Evolutionary conservation across 2,797 vertebrate genomes (phyloP).

Genomic region (Heteromormyrus szaboi): DNA sequence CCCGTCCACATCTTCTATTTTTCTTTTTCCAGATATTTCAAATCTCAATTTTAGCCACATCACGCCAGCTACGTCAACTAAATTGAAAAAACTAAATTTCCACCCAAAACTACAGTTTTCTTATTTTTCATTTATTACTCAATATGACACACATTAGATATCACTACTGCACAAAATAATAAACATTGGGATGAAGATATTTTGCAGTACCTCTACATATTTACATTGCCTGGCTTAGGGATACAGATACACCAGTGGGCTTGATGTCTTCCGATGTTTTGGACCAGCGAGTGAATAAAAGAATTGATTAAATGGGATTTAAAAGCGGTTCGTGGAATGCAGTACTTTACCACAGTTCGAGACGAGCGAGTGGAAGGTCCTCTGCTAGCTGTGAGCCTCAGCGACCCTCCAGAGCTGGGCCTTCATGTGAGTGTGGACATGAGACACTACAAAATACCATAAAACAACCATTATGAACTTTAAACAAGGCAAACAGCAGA

Average conservation of each 20-base stretch:
- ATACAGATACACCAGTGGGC: neutral
- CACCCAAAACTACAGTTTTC: neutral
- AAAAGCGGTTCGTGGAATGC: neutral
- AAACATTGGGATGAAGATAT: neutral
- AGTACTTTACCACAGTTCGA: neutral
- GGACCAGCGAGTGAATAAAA: neutral
- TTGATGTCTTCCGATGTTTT: neutral
- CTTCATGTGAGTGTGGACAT: neutral
- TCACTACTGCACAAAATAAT: neutral
- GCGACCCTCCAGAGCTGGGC: too few species aligned
- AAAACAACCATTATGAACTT: constrained; percentile 18
- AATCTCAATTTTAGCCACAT: neutral
- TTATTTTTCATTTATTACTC: neutral
- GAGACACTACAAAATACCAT: neutral
- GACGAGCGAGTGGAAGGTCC: neutral
- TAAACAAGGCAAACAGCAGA: neutral
- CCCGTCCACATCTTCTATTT: neutral
- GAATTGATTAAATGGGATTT: neutral
- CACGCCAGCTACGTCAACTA: neutral
- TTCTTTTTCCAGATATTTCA: neutral
- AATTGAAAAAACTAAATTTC: neutral
- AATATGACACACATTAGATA: neutral
- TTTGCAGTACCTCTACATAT: neutral
- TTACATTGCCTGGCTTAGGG: neutral
- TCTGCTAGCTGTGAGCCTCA: neutral